Conservation (phyloP, 1,140 invertebrate genomes). For the Anastatus disparis region DNA sequence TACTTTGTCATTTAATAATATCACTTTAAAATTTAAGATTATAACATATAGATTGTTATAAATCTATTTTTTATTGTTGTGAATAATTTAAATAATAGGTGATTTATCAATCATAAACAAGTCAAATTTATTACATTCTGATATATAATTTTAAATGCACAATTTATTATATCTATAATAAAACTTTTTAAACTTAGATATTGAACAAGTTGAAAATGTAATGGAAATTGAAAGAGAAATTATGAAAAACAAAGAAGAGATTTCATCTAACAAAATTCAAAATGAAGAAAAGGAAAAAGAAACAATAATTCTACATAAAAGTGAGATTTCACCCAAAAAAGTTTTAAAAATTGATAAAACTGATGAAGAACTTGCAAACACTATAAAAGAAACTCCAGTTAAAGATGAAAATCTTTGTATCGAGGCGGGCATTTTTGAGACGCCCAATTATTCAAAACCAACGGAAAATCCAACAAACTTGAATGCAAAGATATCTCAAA, state of each 20-base stretch:
- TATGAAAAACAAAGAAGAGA: background rate
- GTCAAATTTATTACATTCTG: too few relatives aligned
- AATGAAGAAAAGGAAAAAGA: background rate
- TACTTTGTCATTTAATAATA: too few relatives aligned
- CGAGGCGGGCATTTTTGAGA: slow-evolving; percentile 14
- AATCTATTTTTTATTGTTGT: too few relatives aligned
- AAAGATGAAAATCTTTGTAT: slow-evolving; percentile 5
- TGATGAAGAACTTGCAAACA: background rate
- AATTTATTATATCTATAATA: too few relatives aligned
- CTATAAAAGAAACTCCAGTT: slow-evolving; percentile 11
- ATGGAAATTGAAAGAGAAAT: too few relatives aligned
- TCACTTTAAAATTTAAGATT: too few relatives aligned
- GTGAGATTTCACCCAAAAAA: slow-evolving; percentile 7
- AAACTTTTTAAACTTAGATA: too few relatives aligned
- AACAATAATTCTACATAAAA: background rate
- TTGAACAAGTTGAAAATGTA: too few relatives aligned
- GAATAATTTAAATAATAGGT: too few relatives aligned
- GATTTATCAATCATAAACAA: too few relatives aligned
- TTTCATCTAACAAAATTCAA: slow-evolving; percentile 3
- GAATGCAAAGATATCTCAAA: slow-evolving; percentile 15
- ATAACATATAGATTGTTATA: too few relatives aligned
- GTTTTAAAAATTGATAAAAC: slow-evolving; percentile 15
- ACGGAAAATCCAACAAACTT: slow-evolving; percentile 23
- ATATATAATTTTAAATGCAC: too few relatives aligned
- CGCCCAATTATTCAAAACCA: slow-evolving; percentile 15